Evolutionary conservation across 2,113 vertebrate genomes (phyloP).

Genomic region (Pollachius pollachius): DNA sequence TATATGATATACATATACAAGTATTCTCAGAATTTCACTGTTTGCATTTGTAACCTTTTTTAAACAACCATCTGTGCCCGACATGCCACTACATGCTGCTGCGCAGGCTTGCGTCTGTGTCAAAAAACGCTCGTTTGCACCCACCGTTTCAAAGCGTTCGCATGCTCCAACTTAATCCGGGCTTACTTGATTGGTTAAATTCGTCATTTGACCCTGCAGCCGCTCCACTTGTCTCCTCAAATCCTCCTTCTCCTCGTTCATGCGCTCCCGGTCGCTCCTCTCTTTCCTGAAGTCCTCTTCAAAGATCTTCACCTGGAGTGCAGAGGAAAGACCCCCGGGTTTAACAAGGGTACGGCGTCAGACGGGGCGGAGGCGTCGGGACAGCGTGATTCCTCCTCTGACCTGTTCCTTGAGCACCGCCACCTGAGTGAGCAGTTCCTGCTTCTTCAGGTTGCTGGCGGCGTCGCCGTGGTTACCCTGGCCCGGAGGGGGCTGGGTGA

Average conservation of each 20-base stretch:
- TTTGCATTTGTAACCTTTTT: no score
- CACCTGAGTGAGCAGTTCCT: constrained; percentile 92
- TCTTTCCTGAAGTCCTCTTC: constrained; percentile 98
- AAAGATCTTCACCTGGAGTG: constrained; percentile 91
- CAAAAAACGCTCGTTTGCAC: neutral
- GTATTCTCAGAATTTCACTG: no score
- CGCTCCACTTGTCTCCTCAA: constrained; percentile 90
- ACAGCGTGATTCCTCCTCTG: neutral
- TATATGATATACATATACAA: no score
- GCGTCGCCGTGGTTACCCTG: constrained; percentile 73
- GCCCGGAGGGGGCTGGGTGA: constrained; percentile 74
- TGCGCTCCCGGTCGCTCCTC: constrained; percentile 91
- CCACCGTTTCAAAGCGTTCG: no score
- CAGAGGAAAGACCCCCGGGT: neutral
- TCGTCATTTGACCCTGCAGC: constrained; percentile 87
- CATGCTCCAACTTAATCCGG: no score
- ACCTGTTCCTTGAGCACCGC: constrained; percentile 75
- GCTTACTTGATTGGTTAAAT: constrained; percentile 84
- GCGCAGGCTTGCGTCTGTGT: neutral
- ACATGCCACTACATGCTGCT: no score
- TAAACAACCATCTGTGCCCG: no score
- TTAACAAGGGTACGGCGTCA: neutral
- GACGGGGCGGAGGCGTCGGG: neutral
- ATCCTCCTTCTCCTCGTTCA: constrained; percentile 98
- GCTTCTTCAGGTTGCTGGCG: constrained; percentile 73